Conservation (phyloP, 2,113 vertebrate species). For the Silurus glanis region DNA sequence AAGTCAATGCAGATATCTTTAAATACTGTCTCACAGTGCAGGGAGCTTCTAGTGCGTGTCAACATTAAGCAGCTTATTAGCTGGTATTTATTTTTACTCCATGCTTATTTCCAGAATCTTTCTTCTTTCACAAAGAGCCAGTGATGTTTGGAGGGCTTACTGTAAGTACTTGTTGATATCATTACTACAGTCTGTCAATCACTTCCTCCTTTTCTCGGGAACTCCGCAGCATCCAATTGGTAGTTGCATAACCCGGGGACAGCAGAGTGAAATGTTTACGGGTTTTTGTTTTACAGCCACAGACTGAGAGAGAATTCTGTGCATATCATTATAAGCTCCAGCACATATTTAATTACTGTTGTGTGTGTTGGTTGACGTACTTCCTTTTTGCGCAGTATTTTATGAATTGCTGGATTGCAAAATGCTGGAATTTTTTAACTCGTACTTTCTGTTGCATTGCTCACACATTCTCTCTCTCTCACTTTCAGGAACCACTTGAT, state of each 20-base stretch:
- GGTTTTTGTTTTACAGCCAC: neutral
- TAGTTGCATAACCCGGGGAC: constrained; percentile 14
- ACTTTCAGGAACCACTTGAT: neutral
- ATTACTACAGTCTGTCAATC: neutral
- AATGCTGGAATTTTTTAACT: neutral
- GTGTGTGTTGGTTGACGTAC: neutral
- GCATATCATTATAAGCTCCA: neutral
- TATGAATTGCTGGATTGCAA: neutral
- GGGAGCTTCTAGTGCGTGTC: neutral
- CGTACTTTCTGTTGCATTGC: neutral
- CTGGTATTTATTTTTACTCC: neutral
- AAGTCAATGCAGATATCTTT: neutral
- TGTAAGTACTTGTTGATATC: constrained; percentile 9
- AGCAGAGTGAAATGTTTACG: neutral
- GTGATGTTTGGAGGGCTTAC: neutral
- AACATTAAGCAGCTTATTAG: neutral
- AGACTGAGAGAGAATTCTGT: neutral
- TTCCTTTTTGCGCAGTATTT: neutral
- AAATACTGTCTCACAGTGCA: neutral
- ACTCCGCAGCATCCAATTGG: neutral
- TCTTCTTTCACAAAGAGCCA: neutral
- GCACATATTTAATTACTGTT: no score
- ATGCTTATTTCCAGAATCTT: neutral
- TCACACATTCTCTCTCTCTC: neutral
- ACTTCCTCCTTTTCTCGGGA: constrained; percentile 26